These are phyloP conservation scores for Corbicula japonica DNA, from an alignment of 2,888 invertebrate genomes.

Conservation along the genomic window DNA sequence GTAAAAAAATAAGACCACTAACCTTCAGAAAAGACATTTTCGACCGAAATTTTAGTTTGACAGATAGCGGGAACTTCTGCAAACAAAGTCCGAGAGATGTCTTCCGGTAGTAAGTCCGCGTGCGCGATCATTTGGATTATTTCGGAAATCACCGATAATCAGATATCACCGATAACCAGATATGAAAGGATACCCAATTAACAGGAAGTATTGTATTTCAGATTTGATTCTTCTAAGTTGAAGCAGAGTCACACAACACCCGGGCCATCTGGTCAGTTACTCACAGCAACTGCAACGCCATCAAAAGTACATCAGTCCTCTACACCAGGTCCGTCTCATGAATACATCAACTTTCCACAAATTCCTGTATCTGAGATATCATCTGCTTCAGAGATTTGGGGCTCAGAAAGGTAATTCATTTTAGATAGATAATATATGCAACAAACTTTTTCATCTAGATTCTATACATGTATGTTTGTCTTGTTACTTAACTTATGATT, in stretches of 20 bases:
- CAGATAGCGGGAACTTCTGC: too few species aligned
- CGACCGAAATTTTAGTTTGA: too few species aligned
- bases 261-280: not conserved
- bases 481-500: too few species aligned
- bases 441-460: not conserved
- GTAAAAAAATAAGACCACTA: too few species aligned
- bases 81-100: too few species aligned
- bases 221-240: not conserved
- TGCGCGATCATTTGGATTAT: too few species aligned
- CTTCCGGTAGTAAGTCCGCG: too few species aligned
- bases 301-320: not conserved
- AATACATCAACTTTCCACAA: not conserved
- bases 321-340: not conserved
- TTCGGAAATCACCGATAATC: too few species aligned
- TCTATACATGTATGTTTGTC: not conserved
- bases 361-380: slow-evolving; percentile 1
- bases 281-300: not conserved
- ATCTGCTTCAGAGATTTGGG: not conserved
- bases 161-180: too few species aligned
- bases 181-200: not conserved
- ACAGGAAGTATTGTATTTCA: not conserved
- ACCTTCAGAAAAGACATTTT: too few species aligned
- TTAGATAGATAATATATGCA: not conserved
- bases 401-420: slow-evolving; percentile 8
- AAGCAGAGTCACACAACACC: not conserved